phyloP scores from a whole-genome alignment of 2,888 invertebrate genomes.

The Cheilosia vernalis region DNA sequence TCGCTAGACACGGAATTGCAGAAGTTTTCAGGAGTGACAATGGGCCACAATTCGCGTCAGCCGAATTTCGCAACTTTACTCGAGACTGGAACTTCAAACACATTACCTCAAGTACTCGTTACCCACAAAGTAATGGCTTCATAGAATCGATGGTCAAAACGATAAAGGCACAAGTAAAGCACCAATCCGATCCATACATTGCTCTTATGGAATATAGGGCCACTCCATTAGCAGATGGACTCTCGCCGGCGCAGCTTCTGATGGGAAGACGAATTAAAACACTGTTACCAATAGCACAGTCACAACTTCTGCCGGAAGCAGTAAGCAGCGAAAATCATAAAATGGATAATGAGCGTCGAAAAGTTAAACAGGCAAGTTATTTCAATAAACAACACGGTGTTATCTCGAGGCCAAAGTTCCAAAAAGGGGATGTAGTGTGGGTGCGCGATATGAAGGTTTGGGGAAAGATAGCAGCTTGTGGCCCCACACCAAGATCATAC shows the following conservation, averaged over 20 bases:
- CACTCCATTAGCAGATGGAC: conserved; percentile 23
- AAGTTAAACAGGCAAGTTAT: conserved; percentile 4
- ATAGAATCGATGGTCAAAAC: conserved; percentile 15
- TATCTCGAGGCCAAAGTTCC: conserved; percentile 1
- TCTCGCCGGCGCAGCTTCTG: conserved; percentile 29
- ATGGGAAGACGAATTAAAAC: too few species aligned
- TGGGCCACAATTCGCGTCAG: conserved; percentile 10
- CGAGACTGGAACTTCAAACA: conserved; percentile 17
- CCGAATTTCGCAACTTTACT: conserved; percentile 9
- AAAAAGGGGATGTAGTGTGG: conserved; percentile 20
- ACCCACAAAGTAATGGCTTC: conserved; percentile 16
- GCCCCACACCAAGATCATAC: neutral
- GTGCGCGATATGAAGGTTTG: conserved; percentile 6
- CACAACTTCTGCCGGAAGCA: neutral
- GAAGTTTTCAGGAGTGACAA: conserved; percentile 9
- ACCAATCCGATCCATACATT: neutral
- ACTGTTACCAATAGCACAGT: neutral
- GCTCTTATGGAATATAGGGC: conserved; percentile 27
- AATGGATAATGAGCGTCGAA: neutral
- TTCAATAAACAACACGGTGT: conserved; percentile 12
- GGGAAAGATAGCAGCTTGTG: neutral
- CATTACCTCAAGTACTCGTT: conserved; percentile 10
- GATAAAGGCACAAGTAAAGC: conserved; percentile 4
- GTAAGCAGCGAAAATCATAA: conserved; percentile 7
- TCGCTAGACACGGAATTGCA: conserved; percentile 17